A percentile compares a stretch with the other conserved stretches of the same genome.
Conservation (phyloP, 1,140 invertebrate genomes). For the Bombus picipes region DNA sequence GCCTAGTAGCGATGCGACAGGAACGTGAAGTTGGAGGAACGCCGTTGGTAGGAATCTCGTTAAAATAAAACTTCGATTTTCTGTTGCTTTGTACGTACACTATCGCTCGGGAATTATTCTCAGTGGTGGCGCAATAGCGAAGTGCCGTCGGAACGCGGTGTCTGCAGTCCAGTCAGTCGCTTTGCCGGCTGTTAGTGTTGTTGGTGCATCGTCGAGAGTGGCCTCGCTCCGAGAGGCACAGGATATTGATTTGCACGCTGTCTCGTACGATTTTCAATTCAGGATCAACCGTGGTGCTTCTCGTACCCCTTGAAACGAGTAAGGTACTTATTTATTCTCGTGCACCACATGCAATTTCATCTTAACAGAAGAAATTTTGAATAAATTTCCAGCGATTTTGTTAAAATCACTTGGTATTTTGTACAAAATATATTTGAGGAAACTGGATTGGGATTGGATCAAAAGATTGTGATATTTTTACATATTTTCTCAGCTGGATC, state of each 20-base stretch:
- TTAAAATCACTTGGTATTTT: not conserved
- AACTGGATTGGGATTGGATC: too few species aligned
- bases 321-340: conserved; percentile 16
- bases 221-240: conserved; percentile 4
- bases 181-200: conserved; percentile 36
- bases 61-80: conserved; percentile 52
- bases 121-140: conserved; percentile 44
- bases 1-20: not conserved
- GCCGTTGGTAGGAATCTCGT: conserved; percentile 17
- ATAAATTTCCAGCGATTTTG: not conserved
- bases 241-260: conserved; percentile 29
- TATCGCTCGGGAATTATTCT: conserved; percentile 34
- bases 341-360: not conserved
- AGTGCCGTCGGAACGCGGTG: conserved; percentile 1
- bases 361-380: not conserved
- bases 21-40: not conserved
- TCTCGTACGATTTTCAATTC: conserved; percentile 8
- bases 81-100: not conserved
- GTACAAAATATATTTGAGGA: not conserved
- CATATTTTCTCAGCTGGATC: not conserved
- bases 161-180: conserved; percentile 31
- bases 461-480: not conserved
- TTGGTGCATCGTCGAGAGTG: conserved; percentile 10
- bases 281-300: conserved; percentile 1
- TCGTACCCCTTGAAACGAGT: not conserved